Conservation (phyloP, 2,888 invertebrate genomes). For the Parascotia fuliginaria region DNA sequence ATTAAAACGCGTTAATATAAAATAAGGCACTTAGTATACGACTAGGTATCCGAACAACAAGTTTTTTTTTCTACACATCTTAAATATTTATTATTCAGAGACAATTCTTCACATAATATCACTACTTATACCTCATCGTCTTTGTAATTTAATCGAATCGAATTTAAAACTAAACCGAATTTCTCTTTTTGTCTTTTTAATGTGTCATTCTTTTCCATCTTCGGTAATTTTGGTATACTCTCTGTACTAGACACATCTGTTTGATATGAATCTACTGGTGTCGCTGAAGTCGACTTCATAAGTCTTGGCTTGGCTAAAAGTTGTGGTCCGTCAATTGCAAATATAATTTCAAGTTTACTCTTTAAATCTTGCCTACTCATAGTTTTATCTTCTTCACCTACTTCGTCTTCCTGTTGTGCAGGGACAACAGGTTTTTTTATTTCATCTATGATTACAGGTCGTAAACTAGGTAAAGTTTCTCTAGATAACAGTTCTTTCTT, state of each 20-base stretch:
- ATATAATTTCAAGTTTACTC: constrained; percentile 73
- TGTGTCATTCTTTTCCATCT: constrained; percentile 78
- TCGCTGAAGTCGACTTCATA: constrained; percentile 71
- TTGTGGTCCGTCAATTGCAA: constrained; percentile 68
- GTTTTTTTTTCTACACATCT: constrained; percentile 10
- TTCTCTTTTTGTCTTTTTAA: constrained; percentile 74
- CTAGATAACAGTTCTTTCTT: constrained; percentile 69
- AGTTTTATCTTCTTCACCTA: constrained; percentile 51
- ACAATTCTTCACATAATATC: constrained; percentile 23
- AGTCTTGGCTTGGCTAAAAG: constrained; percentile 61
- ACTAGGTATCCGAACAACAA: constrained; percentile 59
- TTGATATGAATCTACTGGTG: constrained; percentile 70
- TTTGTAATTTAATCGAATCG: constrained; percentile 71
- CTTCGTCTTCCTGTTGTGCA: constrained; percentile 31
- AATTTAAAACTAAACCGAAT: constrained; percentile 75
- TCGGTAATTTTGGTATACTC: constrained; percentile 67
- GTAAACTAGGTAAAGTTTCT: constrained; percentile 57
- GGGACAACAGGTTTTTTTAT: constrained; percentile 9
- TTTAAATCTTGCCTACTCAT: constrained; percentile 74
- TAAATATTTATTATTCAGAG: no score
- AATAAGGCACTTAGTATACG: constrained; percentile 71
- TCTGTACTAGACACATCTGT: constrained; percentile 68
- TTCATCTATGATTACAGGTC: constrained; percentile 55
- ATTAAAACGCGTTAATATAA: constrained; percentile 25
- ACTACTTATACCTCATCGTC: constrained; percentile 64